Evolutionary conservation across 2,113 vertebrate genomes (phyloP).

Genomic region (Nothobranchius furzeri): DNA sequence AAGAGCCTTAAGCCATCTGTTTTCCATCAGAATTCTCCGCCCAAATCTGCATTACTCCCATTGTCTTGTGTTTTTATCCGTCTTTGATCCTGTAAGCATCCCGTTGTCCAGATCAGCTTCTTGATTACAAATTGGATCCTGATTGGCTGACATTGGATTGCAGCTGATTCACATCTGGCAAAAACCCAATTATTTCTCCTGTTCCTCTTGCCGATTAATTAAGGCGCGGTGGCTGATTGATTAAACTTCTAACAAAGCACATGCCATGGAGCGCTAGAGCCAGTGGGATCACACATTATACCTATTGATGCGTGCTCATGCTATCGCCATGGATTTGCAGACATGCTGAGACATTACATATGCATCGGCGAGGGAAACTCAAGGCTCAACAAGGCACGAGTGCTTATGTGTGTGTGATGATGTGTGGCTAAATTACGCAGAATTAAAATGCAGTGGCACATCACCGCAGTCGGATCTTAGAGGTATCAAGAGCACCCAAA

Average conservation of each 20-base stretch:
- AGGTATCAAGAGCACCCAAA: constrained; percentile 34
- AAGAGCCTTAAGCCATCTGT: constrained; percentile 6
- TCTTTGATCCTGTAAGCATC: constrained; percentile 48
- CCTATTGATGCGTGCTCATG: constrained; percentile 35
- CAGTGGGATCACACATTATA: constrained; percentile 36
- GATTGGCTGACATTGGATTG: constrained; percentile 64
- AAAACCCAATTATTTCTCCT: constrained; percentile 74
- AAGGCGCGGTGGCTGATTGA: constrained; percentile 69
- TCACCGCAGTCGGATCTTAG: constrained; percentile 24
- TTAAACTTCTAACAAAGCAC: constrained; percentile 67
- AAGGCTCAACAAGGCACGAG: constrained; percentile 31
- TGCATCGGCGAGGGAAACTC: constrained; percentile 5
- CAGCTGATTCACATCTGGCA: constrained; percentile 69
- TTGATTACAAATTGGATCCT: constrained; percentile 50
- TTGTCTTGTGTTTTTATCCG: constrained; percentile 47
- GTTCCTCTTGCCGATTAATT: constrained; percentile 73
- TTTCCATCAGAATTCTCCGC: constrained; percentile 19
- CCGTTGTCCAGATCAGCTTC: constrained; percentile 54
- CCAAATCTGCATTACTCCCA: constrained; percentile 26
- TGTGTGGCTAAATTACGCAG: constrained; percentile 38
- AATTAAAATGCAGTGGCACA: constrained; percentile 31
- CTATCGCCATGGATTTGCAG: constrained; percentile 34
- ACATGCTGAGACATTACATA: constrained; percentile 24
- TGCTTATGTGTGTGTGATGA: constrained; percentile 43
- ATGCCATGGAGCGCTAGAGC: constrained; percentile 32